Conservation (phyloP, 2,113 vertebrate genomes). For the Brachypteracias leptosomus region DNA sequence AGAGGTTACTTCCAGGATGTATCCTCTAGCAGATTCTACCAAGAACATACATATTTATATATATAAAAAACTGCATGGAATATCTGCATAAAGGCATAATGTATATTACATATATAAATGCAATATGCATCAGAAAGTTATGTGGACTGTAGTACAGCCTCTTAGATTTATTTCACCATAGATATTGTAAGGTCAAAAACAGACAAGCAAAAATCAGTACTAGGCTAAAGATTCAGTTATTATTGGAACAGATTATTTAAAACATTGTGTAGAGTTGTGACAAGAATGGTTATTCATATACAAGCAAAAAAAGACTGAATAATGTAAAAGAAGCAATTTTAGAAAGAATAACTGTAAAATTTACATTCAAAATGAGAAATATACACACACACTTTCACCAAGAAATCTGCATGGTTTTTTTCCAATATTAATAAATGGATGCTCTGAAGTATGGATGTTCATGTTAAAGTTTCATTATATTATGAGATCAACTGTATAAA, state of each 20-base stretch:
- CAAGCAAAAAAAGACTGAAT: neutral
- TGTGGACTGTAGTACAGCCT: neutral
- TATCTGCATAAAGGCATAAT: neutral
- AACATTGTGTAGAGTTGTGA: neutral
- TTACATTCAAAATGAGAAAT: neutral
- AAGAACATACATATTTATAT: neutral
- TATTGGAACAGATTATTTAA: neutral
- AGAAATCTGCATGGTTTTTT: neutral
- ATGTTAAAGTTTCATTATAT: neutral
- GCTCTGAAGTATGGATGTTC: neutral
- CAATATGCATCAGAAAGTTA: neutral
- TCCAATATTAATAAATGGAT: neutral
- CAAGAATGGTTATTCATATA: neutral
- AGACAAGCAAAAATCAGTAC: neutral
- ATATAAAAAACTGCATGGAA: neutral
- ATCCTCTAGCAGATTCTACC: neutral
- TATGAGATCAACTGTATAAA: neutral
- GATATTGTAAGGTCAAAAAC: neutral
- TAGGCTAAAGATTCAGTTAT: neutral
- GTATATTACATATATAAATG: neutral
- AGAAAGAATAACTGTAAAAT: neutral
- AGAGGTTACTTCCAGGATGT: neutral
- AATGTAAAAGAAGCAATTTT: neutral
- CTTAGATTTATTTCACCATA: neutral
- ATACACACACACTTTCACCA: neutral